Evolutionary conservation across 2,888 invertebrate species (phyloP).

Genomic region (Leptopilina drosophilae): DNA sequence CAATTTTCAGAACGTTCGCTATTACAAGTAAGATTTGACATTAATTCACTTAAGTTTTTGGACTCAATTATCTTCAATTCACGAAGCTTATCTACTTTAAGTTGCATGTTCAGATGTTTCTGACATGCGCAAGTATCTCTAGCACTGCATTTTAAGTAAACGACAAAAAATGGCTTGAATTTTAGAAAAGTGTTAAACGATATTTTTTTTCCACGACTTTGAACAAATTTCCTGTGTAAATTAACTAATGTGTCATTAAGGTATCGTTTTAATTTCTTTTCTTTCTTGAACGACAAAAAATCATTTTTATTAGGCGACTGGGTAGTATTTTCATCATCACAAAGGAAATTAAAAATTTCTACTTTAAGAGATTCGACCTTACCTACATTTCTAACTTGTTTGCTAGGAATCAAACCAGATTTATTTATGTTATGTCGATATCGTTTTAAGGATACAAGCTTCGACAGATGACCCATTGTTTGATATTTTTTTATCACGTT

Average conservation of each 20-base stretch:
- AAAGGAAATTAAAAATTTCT: constrained; percentile 21
- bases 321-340: constrained; percentile 24
- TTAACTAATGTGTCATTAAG: constrained; percentile 28
- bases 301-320: constrained; percentile 29
- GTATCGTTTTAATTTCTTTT: constrained; percentile 24
- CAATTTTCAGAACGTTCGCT: constrained; percentile 22
- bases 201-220: neutral
- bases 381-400: constrained; percentile 21
- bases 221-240: constrained; percentile 27
- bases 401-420: constrained; percentile 19
- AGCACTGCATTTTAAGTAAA: constrained; percentile 27
- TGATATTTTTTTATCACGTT: constrained; percentile 35
- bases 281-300: constrained; percentile 9
- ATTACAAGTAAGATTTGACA: constrained; percentile 36
- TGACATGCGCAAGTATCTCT: constrained; percentile 32
- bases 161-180: constrained; percentile 25
- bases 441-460: constrained; percentile 30
- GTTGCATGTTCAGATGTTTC: constrained; percentile 30
- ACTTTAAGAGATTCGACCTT: neutral
- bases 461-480: neutral
- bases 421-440: constrained; percentile 11
- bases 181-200: constrained; percentile 29
- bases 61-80: constrained; percentile 24
- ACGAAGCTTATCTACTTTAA: constrained; percentile 20
- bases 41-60: constrained; percentile 13